These are phyloP conservation scores for Vidua chalybeata DNA, from an alignment of 2,113 vertebrate genomes.

Conservation along the genomic window DNA sequence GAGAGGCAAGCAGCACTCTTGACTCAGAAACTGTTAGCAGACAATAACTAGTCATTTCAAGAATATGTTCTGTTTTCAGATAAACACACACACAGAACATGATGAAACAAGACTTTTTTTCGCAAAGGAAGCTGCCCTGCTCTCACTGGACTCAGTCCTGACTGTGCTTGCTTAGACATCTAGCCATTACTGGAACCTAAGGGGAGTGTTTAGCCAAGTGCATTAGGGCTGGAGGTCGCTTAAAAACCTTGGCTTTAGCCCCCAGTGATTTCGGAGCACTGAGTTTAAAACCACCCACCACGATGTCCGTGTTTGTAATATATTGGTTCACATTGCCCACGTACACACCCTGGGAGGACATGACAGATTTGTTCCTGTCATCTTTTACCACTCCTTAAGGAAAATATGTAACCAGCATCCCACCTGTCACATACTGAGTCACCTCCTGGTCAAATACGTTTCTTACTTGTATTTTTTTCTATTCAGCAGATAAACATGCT, in stretches of 20 bases:
- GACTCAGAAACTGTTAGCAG: background rate
- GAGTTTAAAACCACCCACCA: background rate
- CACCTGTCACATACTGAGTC: slow-evolving; percentile 54
- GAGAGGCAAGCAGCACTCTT: background rate
- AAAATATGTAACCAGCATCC: slow-evolving; percentile 60
- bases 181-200: background rate
- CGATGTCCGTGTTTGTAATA: background rate
- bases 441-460: slow-evolving; percentile 47
- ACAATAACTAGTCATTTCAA: slow-evolving; percentile 13
- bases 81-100: background rate
- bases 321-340: slow-evolving; percentile 47
- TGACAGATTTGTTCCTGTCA: slow-evolving; percentile 49
- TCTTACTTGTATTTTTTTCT: slow-evolving; percentile 25
- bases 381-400: slow-evolving; percentile 60
- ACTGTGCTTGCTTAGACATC: background rate
- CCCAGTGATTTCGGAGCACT: background rate
- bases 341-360: slow-evolving; percentile 21
- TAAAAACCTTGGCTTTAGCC: background rate
- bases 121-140: background rate
- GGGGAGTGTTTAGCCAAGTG: background rate
- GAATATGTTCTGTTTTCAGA: slow-evolving; percentile 1
- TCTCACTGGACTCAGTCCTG: background rate
- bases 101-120: background rate
- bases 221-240: background rate
- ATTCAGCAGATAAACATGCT: slow-evolving; percentile 30